phyloP scores from a whole-genome alignment of 2,797 vertebrate species.

The Silurus aristotelis region DNA sequence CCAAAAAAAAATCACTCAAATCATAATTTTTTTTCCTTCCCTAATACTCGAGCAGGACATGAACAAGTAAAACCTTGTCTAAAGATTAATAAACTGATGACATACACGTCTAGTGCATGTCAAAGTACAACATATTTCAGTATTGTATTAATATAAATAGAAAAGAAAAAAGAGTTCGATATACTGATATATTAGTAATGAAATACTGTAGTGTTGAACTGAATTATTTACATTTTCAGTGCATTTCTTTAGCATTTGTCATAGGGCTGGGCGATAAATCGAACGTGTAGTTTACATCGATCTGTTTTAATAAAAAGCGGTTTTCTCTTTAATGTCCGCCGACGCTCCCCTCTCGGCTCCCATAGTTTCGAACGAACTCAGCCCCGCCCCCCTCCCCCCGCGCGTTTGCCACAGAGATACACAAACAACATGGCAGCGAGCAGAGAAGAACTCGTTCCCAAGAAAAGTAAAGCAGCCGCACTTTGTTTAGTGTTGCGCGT shows the following conservation, averaged over 20 bases:
- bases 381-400: too few relatives aligned
- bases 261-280: too few relatives aligned
- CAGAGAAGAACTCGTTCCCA: too few relatives aligned
- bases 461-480: too few relatives aligned
- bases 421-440: too few relatives aligned
- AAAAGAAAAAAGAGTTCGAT: slow-evolving; percentile 39
- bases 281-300: too few relatives aligned
- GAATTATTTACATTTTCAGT: slow-evolving; percentile 26
- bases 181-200: slow-evolving; percentile 27
- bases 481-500: too few relatives aligned
- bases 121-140: slow-evolving; percentile 20
- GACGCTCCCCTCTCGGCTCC: too few relatives aligned
- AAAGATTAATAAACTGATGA: slow-evolving; percentile 66
- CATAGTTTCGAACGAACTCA: too few relatives aligned
- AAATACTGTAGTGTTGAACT: slow-evolving; percentile 40
- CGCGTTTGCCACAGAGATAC: too few relatives aligned
- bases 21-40: slow-evolving; percentile 35
- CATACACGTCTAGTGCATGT: slow-evolving; percentile 54
- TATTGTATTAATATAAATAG: slow-evolving; percentile 64
- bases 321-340: too few relatives aligned
- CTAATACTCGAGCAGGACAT: slow-evolving; percentile 64
- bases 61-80: slow-evolving; percentile 82
- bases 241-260: slow-evolving; percentile 10
- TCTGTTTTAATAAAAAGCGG: too few relatives aligned
- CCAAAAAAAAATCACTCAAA: slow-evolving; percentile 47